These are phyloP conservation scores for Brachypteracias leptosomus DNA, from an alignment of 2,113 vertebrate genomes.

Conservation along the genomic window DNA sequence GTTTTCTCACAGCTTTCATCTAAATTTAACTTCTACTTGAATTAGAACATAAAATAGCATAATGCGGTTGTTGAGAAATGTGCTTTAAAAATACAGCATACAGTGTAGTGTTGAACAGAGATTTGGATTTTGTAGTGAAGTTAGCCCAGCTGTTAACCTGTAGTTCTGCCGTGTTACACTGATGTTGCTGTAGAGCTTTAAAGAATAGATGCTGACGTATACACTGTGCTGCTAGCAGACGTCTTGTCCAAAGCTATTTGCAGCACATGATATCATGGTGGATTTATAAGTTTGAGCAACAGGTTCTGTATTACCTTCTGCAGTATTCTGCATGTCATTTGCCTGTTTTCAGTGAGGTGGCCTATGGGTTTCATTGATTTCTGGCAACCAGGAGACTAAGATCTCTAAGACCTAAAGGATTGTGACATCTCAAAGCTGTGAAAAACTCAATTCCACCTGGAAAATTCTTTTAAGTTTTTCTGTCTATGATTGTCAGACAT, in stretches of 20 bases:
- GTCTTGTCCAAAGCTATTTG: neutral
- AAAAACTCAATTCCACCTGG: neutral
- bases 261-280: neutral
- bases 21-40: neutral
- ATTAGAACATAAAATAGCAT: neutral
- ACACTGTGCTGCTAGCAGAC: neutral
- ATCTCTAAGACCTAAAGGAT: neutral
- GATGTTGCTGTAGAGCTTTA: neutral
- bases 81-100: neutral
- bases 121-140: neutral
- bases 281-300: neutral
- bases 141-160: neutral
- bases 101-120: neutral
- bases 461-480: neutral
- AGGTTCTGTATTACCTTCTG: neutral
- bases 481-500: neutral
- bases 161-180: neutral
- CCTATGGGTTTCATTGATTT: neutral
- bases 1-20: neutral
- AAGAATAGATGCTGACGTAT: neutral
- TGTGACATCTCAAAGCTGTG: neutral
- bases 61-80: neutral
- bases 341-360: neutral
- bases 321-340: neutral
- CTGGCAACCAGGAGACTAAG: neutral